Conservation (phyloP, 2,888 invertebrate species). For the Eremobia ochroleuca region DNA sequence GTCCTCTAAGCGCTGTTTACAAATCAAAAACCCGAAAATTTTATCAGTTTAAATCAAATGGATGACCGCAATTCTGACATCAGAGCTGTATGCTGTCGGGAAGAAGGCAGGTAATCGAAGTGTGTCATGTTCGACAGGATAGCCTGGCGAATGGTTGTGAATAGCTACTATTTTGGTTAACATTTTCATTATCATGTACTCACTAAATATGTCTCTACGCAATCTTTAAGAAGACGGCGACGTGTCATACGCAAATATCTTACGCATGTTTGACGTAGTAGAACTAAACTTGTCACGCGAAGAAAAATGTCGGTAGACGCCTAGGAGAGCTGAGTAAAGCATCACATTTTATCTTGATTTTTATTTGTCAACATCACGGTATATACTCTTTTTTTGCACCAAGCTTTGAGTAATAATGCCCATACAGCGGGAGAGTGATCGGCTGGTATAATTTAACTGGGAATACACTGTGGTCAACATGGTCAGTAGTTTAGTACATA, state of each 20-base stretch:
- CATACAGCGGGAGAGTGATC: not conserved
- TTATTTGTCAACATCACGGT: not conserved
- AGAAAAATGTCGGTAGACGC: not conserved
- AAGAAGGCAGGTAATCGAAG: not conserved
- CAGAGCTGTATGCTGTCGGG: not conserved
- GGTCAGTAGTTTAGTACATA: not conserved
- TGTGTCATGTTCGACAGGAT: not conserved
- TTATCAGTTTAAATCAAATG: not conserved
- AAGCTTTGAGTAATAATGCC: not conserved
- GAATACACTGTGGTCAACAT: not conserved
- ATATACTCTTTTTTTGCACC: not conserved
- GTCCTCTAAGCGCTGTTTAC: not conserved
- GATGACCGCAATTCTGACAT: not conserved
- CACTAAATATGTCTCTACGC: conserved; percentile 3
- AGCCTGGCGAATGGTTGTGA: not conserved
- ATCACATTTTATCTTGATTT: conserved; percentile 1
- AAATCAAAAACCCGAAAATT: not conserved
- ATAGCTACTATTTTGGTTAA: not conserved
- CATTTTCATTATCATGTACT: conserved; percentile 10
- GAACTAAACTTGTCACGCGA: conserved; percentile 7
- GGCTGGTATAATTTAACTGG: not conserved
- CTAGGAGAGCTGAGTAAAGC: not conserved
- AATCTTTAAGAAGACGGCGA: conserved; percentile 9
- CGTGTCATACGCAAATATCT: conserved; percentile 33
- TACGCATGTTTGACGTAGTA: conserved; percentile 37